Base-by-base conservation (phyloP, 2,888 invertebrate species). In the Leistus spinibarbis region DNA sequence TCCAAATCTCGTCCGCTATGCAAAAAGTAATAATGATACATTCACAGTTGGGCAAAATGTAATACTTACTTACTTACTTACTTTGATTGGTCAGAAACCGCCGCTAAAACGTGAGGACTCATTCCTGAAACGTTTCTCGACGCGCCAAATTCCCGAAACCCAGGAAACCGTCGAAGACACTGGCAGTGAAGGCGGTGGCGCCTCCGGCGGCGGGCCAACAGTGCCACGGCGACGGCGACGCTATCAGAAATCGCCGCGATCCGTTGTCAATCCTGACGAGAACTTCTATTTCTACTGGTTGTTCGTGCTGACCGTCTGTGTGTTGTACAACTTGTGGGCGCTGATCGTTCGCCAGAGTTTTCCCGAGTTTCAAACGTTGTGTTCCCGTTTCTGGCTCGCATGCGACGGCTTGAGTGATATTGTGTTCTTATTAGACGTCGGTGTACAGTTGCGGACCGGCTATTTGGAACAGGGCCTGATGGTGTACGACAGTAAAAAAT, bases 251-350 rank as follows among this genome's bases (percentile, higher is more conserved):
- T 93, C 91, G 77, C 93, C 94, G 1, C 89, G 92, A 70, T 91
- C 92, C 22, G 96, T 98, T 69, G 94, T 98, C 79, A 97, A 97
- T 86, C 97, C 97, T 0, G 97, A 98, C 86, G 96, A 96, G 82
- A 96, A 95, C 86, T 95, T 96, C 86, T 96, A 96, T 88, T 98
- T 97, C 88, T 95, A 96, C 86, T 98, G 98, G 98, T 87, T 98
- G 80, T 93, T 95, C 89, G 86, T 96, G 78, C 90, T 97, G 80
- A 96, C 97, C 65, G 85, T 92, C 79, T 95, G 96, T 84, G 95
- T 97, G 80, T 90, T 98, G 76, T 98, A 98, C 87, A 98, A 98
- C 87, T 89, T 97, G 79, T 98, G 98, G 98, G 95, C 97, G 27
- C 89, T 96, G 78, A 98, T 98, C 81, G 97, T 97, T 62, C 90